These are phyloP conservation scores for Brachionus manjavacas DNA, from an alignment of 1,140 invertebrate species.

Conservation along the genomic window DNA sequence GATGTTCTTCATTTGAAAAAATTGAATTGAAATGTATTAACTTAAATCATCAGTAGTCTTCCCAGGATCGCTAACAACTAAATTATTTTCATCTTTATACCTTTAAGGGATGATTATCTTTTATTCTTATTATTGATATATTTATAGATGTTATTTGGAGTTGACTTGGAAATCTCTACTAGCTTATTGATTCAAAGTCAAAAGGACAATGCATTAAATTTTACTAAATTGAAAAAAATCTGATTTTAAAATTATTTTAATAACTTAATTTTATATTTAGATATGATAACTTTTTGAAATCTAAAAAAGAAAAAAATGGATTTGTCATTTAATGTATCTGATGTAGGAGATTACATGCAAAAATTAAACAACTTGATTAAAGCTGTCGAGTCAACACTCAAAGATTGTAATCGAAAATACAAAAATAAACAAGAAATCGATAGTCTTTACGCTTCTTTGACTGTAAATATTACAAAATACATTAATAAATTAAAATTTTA, in stretches of 20 bases:
- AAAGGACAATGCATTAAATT: too few species aligned
- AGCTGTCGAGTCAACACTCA: not conserved
- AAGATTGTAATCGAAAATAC: constrained; percentile 22
- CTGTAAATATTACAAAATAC: not conserved
- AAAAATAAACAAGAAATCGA: constrained; percentile 26
- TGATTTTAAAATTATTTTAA: not conserved
- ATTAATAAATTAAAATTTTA: not conserved
- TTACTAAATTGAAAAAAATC: not conserved
- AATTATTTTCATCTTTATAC: too few species aligned
- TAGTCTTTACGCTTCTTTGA: not conserved
- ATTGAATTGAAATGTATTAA: too few species aligned
- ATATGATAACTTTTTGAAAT: not conserved
- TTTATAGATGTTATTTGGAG: too few species aligned
- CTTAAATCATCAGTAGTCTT: too few species aligned
- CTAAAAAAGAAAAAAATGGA: not conserved
- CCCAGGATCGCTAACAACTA: too few species aligned
- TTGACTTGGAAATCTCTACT: too few species aligned
- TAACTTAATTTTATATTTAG: not conserved
- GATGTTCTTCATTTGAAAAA: too few species aligned
- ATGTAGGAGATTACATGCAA: not conserved
- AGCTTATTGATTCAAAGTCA: too few species aligned
- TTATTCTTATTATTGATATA: too few species aligned
- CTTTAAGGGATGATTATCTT: too few species aligned
- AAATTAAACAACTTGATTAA: constrained; percentile 1
- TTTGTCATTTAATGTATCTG: not conserved